phyloP scores from a whole-genome alignment of 92 coral and sea anemone species.

The Plumapathes pennacea region DNA sequence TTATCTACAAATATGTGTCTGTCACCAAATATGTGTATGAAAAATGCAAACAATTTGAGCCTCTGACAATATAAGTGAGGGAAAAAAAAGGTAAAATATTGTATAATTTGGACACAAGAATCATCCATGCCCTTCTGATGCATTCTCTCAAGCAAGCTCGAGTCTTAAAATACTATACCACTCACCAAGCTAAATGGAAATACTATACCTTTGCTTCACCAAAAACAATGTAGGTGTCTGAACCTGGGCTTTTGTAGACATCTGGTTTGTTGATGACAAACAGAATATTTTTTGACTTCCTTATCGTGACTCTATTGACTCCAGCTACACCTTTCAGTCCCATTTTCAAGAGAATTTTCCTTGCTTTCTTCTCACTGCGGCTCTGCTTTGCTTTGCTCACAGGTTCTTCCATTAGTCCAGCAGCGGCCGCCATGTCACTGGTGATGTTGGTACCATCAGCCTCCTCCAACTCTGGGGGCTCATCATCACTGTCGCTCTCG shows the following conservation, averaged over 20 bases:
- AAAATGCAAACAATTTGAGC: no score
- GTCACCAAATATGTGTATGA: no score
- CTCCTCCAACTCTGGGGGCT: slow-evolving; percentile 90
- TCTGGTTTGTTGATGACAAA: slow-evolving; percentile 94
- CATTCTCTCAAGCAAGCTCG: no score
- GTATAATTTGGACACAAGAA: no score
- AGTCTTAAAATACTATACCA: no score
- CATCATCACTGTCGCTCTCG: slow-evolving; percentile 99
- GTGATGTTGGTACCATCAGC: slow-evolving; percentile 57
- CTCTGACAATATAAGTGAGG: no score
- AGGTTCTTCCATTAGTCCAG: slow-evolving; percentile 81
- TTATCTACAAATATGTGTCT: no score
- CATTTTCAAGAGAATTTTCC: slow-evolving; percentile 86
- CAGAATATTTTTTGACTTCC: slow-evolving; percentile 97
- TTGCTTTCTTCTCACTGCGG: slow-evolving; percentile 94
- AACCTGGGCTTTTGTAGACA: slow-evolving; percentile 85
- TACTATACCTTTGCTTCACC: slow-evolving; percentile 99
- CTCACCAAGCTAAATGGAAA: no score
- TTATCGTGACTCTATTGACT: slow-evolving; percentile 83
- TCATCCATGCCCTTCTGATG: no score
- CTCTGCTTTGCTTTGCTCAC: slow-evolving; percentile 95
- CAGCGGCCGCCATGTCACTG: slow-evolving; percentile 94
- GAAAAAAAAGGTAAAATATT: no score
- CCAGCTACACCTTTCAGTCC: slow-evolving; percentile 82
- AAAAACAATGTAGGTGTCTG: slow-evolving; percentile 90